Conservation (phyloP, 2,888 invertebrate genomes). For the Dendrolimus houi region DNA sequence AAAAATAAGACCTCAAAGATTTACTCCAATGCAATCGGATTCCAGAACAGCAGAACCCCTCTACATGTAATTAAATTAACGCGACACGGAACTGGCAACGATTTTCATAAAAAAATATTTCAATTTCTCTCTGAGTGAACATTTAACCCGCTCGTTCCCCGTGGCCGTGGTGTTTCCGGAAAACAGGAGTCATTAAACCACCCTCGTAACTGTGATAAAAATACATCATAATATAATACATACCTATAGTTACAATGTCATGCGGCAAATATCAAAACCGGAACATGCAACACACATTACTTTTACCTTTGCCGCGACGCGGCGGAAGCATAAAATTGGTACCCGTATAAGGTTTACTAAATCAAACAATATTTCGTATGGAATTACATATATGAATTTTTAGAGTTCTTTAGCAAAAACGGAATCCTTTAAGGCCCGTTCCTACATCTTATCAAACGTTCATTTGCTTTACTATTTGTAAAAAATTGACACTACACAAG, state of each 20-base stretch:
- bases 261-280: constrained; percentile 1
- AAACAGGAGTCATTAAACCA: neutral
- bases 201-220: neutral
- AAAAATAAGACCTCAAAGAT: no score
- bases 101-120: neutral
- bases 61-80: neutral
- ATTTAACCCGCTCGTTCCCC: neutral
- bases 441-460: no score
- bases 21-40: no score
- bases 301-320: neutral
- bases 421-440: no score
- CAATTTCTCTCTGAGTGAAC: neutral
- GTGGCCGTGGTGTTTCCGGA: constrained; percentile 1
- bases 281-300: neutral
- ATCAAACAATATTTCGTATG: neutral
- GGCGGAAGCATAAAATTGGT: neutral
- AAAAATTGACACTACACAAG: no score
- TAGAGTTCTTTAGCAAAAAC: no score
- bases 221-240: neutral
- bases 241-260: neutral
- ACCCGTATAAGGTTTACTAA: neutral
- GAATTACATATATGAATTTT: no score
- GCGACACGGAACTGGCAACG: neutral
- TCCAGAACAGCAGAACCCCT: neutral
- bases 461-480: no score